Percentiles rank a stretch among this genome's conserved stretches.
Evolutionary conservation across 2,888 invertebrate species (phyloP).

Genomic region (Plebejus melissa): DNA sequence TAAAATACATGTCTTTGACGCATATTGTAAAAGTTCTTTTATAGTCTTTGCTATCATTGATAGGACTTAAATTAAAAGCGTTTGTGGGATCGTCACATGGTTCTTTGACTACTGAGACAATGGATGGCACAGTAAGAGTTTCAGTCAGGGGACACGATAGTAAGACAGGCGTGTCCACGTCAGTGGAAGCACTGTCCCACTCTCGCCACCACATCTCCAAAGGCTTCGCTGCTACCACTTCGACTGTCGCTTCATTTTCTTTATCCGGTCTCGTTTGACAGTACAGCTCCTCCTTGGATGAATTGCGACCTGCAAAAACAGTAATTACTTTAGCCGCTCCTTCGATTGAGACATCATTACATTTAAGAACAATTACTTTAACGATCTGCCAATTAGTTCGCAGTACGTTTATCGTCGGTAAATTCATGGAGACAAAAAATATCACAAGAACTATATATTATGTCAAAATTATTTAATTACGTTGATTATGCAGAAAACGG

Average conservation of each 20-base stretch:
- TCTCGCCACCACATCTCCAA: constrained; percentile 82
- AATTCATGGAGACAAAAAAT: not conserved
- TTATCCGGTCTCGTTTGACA: constrained; percentile 74
- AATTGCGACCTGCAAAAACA: constrained; percentile 61
- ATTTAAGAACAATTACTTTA: constrained; percentile 14
- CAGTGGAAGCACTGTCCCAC: constrained; percentile 74
- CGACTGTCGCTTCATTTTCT: constrained; percentile 60
- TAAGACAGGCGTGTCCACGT: constrained; percentile 77
- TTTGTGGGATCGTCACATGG: constrained; percentile 72
- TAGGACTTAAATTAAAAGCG: constrained; percentile 55
- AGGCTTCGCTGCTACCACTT: constrained; percentile 78
- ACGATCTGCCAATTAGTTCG: constrained; percentile 14
- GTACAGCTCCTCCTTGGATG: constrained; percentile 60
- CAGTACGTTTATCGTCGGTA: not conserved
- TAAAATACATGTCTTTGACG: constrained; percentile 85
- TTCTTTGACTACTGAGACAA: constrained; percentile 71
- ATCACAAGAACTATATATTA: constrained; percentile 7
- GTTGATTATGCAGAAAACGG: constrained; percentile 25
- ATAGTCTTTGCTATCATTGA: constrained; percentile 38
- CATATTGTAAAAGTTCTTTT: constrained; percentile 81
- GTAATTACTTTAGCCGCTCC: constrained; percentile 23
- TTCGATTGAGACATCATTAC: constrained; percentile 12
- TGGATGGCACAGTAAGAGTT: constrained; percentile 53
- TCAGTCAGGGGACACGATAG: constrained; percentile 81
- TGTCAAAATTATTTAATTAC: constrained; percentile 26